Conservation (phyloP, 2,888 invertebrate species). For the Drosophila pullipes region DNA sequence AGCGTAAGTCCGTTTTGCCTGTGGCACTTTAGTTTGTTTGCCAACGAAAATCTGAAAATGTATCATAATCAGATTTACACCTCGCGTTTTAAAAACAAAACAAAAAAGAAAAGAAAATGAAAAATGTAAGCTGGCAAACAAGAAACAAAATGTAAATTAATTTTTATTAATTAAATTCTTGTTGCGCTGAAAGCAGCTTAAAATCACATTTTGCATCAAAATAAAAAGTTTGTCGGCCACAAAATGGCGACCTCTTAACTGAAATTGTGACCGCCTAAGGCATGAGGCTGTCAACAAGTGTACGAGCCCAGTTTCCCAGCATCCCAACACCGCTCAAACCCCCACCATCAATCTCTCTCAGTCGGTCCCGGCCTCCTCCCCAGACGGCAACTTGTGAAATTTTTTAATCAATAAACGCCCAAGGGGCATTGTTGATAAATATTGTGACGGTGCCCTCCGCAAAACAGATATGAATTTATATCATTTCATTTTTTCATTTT, state of each 20-base stretch:
- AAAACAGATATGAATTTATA: constrained; percentile 62
- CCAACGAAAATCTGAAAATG: constrained; percentile 42
- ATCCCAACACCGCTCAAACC: neutral
- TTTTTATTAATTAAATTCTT: constrained; percentile 74
- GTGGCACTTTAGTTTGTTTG: constrained; percentile 42
- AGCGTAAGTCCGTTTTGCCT: constrained; percentile 58
- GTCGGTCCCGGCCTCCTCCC: neutral
- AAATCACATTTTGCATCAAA: constrained; percentile 47
- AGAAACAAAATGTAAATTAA: constrained; percentile 46
- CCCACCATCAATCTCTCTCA: neutral
- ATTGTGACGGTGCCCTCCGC: constrained; percentile 48
- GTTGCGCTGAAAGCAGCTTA: constrained; percentile 65
- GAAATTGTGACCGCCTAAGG: constrained; percentile 62
- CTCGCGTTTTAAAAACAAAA: constrained; percentile 31
- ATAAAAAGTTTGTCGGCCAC: constrained; percentile 39
- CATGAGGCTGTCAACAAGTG: constrained; percentile 70
- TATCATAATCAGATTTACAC: constrained; percentile 61
- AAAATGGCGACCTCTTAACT: constrained; percentile 58
- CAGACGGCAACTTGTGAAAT: constrained; percentile 33
- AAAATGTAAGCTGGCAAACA: constrained; percentile 38
- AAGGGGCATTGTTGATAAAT: constrained; percentile 70
- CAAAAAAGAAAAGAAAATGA: no score
- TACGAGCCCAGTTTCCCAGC: constrained; percentile 7
- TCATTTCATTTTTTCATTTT: constrained; percentile 38
- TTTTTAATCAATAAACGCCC: constrained; percentile 76